Base-by-base conservation (phyloP, 2,113 vertebrate genomes). In the Perca schrenkii region DNA sequence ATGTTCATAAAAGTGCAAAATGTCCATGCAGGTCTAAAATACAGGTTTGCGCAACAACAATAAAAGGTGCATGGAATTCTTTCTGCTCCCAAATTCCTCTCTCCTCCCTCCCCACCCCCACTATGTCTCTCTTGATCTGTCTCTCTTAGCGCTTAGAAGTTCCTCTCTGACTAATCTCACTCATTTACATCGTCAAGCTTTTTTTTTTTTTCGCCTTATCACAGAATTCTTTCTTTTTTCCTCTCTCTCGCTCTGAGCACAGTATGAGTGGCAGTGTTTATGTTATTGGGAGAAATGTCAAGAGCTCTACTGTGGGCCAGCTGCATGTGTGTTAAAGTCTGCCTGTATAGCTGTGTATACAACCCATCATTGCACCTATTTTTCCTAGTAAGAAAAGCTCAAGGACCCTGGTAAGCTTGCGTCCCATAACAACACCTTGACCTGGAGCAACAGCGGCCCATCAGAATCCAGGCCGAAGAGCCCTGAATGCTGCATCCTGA, bases 21-120 rank as follows among this genome's bases (percentile, higher is more conserved):
- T 85, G 77, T 87, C 88, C 89, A 82, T 81, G 88, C 90, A 89
- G 81, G 85, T 89, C 84, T 80, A 88, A 92, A 93, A 82, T 84
- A 84, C 80, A 85, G 80, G 91, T 92, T 91, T 91, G 85, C 80
- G 71, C 90, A 91, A 90, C 88, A 82, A 85, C 82, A 92, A 88
- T 88, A 79, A 89, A 92, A 92, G 74, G 61, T 86, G 84, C 63
- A 65, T 73, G 80, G 88, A 92, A 91, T 87, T 89, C 80, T 88
- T 22, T 86, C 83, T 64, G 64, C 64, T 80, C 73, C 74, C 49
- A 70, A 77, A 82, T 77, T 80, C 85, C 73, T 68, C 73, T 22
- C 58, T 50, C 69, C 62, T 53, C 60, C 66, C 67, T 25, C 28
- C 54, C 25, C 52, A 17, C 28, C 56, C 25, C 52, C 22, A 3